These are phyloP conservation scores for Drosophila meridionalis DNA, from an alignment of 2,888 invertebrate genomes.

Conservation along the genomic window DNA sequence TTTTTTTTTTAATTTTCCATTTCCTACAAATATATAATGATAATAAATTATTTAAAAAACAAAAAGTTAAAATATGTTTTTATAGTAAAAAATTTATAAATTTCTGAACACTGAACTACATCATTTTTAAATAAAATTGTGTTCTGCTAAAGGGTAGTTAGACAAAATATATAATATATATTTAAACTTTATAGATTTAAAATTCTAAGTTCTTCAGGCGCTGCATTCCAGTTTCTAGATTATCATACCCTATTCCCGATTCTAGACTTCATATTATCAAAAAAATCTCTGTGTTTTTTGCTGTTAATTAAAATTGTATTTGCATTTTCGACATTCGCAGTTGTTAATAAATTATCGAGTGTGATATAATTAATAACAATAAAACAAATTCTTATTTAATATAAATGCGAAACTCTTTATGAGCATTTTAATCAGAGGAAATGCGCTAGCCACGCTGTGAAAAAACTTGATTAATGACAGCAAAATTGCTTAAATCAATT, in stretches of 20 bases:
- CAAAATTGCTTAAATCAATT: not conserved
- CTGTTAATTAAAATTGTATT: conserved; percentile 1
- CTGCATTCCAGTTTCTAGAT: not conserved
- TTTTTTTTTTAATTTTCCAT: too few species aligned
- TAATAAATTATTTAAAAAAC: too few species aligned
- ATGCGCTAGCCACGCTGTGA: not conserved
- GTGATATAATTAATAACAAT: conserved; percentile 7
- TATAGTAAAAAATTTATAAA: too few species aligned
- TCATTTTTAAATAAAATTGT: too few species aligned
- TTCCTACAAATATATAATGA: too few species aligned
- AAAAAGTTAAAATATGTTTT: too few species aligned
- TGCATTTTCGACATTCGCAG: not conserved
- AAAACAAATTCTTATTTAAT: not conserved
- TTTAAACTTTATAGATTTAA: too few species aligned
- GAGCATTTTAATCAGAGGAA: not conserved
- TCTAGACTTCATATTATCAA: not conserved
- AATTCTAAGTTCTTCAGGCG: too few species aligned
- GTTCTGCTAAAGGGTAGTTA: too few species aligned
- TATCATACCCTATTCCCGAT: too few species aligned
- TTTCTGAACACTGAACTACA: too few species aligned
- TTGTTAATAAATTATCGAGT: conserved; percentile 9
- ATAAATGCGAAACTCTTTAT: conserved; percentile 4
- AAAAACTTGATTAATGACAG: not conserved
- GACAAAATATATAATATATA: too few species aligned
- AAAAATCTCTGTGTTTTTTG: not conserved